These are phyloP conservation scores for Triplophysa bombifrons DNA, from an alignment of 2,797 vertebrate genomes.

Conservation along the genomic window DNA sequence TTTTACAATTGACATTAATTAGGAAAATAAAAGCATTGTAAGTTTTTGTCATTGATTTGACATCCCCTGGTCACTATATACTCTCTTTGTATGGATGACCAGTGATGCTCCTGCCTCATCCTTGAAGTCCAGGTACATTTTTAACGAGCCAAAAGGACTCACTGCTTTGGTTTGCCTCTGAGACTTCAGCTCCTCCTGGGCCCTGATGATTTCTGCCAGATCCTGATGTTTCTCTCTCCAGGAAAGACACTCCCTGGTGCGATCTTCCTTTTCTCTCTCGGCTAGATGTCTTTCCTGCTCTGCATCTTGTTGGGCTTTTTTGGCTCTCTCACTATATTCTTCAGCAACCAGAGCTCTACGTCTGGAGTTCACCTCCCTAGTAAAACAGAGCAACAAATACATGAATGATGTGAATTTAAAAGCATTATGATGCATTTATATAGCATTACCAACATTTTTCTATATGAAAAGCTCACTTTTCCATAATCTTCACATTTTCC, in stretches of 20 bases:
- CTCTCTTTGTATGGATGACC: too few species aligned
- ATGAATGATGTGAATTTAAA: neutral
- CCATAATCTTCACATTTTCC: slow-evolving; percentile 71
- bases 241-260: slow-evolving; percentile 67
- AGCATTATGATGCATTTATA: neutral
- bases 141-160: slow-evolving; percentile 24
- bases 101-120: too few species aligned
- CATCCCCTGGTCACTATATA: too few species aligned
- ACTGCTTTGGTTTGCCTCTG: slow-evolving; percentile 75
- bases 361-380: slow-evolving; percentile 68
- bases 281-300: slow-evolving; percentile 68
- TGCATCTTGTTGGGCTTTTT: slow-evolving; percentile 66
- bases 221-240: slow-evolving; percentile 73
- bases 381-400: slow-evolving; percentile 9
- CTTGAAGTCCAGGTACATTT: too few species aligned
- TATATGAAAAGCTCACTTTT: slow-evolving; percentile 65
- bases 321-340: slow-evolving; percentile 65
- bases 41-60: too few species aligned
- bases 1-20: too few species aligned
- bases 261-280: slow-evolving; percentile 69
- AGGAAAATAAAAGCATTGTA: too few species aligned
- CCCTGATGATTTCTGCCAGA: slow-evolving; percentile 61
- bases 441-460: neutral
- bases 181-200: slow-evolving; percentile 71
- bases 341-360: slow-evolving; percentile 64